Evolutionary conservation across 2,113 vertebrate species (phyloP), one percentile per base, ranked within the genome.

Genomic region (Scomber japonicus): DNA sequence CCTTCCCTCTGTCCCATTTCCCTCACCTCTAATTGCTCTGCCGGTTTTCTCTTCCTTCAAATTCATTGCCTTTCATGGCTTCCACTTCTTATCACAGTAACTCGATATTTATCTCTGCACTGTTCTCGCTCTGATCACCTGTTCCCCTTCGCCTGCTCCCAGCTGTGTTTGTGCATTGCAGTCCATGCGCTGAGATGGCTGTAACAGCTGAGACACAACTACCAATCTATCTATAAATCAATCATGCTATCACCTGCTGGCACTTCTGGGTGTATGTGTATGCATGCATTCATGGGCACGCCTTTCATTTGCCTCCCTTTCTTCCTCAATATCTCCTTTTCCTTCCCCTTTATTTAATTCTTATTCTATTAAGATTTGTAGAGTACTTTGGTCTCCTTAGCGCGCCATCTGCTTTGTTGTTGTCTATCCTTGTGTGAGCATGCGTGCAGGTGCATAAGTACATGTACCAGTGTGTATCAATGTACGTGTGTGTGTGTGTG

Each of bases 151-250:
- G 60, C 68, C 82, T 74, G 78, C 69, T 89, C 78, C 86, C 90
- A 90, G 90, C 91, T 92, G 91, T 88, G 88, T 92, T 88, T 86
- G 85, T 83, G 80, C 81, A 68, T 15, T 13, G 81, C 67, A 5
- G 80, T 48, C 87, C 74, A 30, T 54, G 71, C 77, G 15, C 74
- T 51, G 66, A 80, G 88, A 80, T 80, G 85, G 75, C 85, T 88
- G 60, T 57, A 89, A 82, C 89, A 89, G 87, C 91, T 90, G 91
- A 83, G 92, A 91, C 91, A 89, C 77, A 89, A 76, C 83, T 84
- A 48, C 82, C 88, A 87, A 86, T 83, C 87, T 71, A 82, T 83
- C 77, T 78, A 84, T 91, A 82, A 90, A 90, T 92, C 91, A 87
- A 83, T 88, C 86, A 80, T 54, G 19, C 50, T 6, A 53, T 90